These are phyloP conservation scores for Idaea dimidiata DNA, from an alignment of 2,888 invertebrate genomes.

Conservation along the genomic window DNA sequence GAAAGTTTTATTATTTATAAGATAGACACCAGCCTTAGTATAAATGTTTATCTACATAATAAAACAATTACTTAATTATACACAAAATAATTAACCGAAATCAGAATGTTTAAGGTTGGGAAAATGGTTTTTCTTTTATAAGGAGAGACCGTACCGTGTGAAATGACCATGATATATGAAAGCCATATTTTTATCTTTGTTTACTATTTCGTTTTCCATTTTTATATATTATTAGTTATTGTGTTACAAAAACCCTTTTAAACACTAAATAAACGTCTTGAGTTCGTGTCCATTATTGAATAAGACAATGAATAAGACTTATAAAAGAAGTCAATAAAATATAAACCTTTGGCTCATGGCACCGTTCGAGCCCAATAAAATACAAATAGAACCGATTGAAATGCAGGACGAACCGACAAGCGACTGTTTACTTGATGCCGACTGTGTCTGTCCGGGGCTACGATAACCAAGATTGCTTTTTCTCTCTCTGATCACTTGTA, in stretches of 20 bases:
- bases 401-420: slow-evolving; percentile 72
- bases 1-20: too few relatives aligned
- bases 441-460: slow-evolving; percentile 49
- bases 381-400: slow-evolving; percentile 76
- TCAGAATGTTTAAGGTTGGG: too few relatives aligned
- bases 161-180: too few relatives aligned
- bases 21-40: too few relatives aligned
- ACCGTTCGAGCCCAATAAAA: slow-evolving; percentile 65
- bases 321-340: slow-evolving; percentile 70
- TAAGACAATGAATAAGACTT: slow-evolving; percentile 29
- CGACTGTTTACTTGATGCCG: slow-evolving; percentile 49
- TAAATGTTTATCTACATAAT: too few relatives aligned
- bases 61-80: too few relatives aligned
- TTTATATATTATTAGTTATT: too few relatives aligned
- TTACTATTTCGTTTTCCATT: too few relatives aligned
- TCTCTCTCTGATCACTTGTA: slow-evolving; percentile 68
- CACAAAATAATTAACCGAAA: too few relatives aligned
- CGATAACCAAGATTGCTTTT: slow-evolving; percentile 75
- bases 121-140: too few relatives aligned
- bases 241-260: background rate
- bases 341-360: slow-evolving; percentile 58
- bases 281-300: slow-evolving; percentile 18
- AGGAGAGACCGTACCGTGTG: too few relatives aligned
- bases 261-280: slow-evolving; percentile 17
- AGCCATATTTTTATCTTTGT: too few relatives aligned